Base-by-base conservation (phyloP, 2,113 vertebrate genomes). In the Nothocercus nigrocapillus region DNA sequence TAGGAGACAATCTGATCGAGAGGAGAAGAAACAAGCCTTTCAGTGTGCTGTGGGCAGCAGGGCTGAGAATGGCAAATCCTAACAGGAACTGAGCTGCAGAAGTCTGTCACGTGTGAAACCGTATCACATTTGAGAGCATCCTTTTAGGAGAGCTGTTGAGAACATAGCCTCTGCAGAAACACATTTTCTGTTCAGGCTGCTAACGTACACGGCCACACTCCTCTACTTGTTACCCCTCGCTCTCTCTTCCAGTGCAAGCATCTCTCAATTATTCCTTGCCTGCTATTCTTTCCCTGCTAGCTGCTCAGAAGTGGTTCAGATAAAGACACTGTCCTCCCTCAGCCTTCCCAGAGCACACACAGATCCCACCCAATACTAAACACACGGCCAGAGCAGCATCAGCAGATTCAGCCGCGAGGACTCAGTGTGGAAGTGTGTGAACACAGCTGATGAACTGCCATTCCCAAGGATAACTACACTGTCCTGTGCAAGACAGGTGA, bases 91-190 rank as follows among this genome's bases (percentile, higher is more conserved):
- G 53, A 89, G 44, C 25, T 78, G 25, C 45, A 75, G n/a, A 94
- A 78, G 32, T 38, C 15, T 64, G 28, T 72, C 56, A 54, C 20
- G 51, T 53, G 83, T 42, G 83, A 78, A 92, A 75, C 17, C 20
- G 7, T 16, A 63, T 24, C 19, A 81, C 59, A 92, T 32, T 81
- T 61, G 38, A 75, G 34, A 82, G 47, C 7, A 56, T 8, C 17
- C 28, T 89, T 86, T 86, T 70, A 30, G 45, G 9, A 88, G 59
- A 62, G 63, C 6, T 70, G 63, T 19, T 70, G 30, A 74, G 14
- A 32, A 84, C 22, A 67, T 21, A 77, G 66, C n/a, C 30, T 59
- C 63, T 70, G 36, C 40, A 93, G 88, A 90, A 94, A 88, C 15
- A 0, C 7, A 25, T 19, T 38, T 79, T 63, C 53, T 82, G 62